Percentiles rank a stretch among this genome's conserved stretches.
phyloP scores from a whole-genome alignment of 1,140 invertebrate species.

The Phymorhynchus buccinoides region DNA sequence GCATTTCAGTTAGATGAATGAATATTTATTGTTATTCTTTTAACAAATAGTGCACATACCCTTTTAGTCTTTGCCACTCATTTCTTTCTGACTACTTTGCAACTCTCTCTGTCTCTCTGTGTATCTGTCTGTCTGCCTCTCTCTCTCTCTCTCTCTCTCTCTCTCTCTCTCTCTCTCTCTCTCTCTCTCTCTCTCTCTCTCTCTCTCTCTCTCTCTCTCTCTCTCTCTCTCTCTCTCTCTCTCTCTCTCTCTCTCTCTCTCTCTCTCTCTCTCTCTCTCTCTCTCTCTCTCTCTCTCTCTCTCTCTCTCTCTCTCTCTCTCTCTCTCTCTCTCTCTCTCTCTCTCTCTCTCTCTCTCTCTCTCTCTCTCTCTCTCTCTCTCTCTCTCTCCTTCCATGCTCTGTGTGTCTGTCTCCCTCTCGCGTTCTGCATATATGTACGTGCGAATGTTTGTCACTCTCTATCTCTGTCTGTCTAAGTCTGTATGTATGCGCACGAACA shows the following conservation, averaged over 20 bases:
- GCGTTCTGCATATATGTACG: neutral
- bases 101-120: neutral
- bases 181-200: slow-evolving; percentile 3
- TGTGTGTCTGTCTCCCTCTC: neutral
- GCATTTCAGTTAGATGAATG: no score
- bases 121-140: neutral
- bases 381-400: neutral
- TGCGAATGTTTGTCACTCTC: neutral
- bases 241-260: neutral
- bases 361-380: neutral
- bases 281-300: neutral
- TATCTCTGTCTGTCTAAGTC: neutral
- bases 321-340: neutral
- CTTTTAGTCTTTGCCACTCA: no score
- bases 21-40: no score
- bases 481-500: no score
- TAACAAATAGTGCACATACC: no score
- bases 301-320: neutral
- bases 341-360: neutral
- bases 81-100: no score
- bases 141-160: neutral
- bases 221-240: neutral
- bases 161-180: neutral
- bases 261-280: neutral
- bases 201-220: neutral